Evolutionary conservation across 1,140 invertebrate species (phyloP).

Genomic region (Sarcophaga bullata): DNA sequence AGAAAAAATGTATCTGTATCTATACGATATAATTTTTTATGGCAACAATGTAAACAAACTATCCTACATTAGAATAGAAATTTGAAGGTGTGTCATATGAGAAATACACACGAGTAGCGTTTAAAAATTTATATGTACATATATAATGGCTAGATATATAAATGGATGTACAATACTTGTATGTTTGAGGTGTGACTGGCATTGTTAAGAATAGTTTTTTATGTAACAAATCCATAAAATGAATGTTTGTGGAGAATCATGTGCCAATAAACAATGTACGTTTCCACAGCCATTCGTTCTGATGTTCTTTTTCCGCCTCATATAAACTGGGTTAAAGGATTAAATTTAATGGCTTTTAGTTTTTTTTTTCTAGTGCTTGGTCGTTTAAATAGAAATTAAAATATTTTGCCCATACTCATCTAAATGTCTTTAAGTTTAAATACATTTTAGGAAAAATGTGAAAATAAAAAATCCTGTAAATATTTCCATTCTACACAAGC

Average conservation of each 20-base stretch:
- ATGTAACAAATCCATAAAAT: conserved; percentile 10
- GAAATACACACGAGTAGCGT: not conserved
- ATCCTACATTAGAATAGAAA: not conserved
- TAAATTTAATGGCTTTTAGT: not conserved
- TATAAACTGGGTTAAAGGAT: conserved; percentile 1
- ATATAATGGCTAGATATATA: no score
- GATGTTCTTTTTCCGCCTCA: no score
- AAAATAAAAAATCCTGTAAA: no score
- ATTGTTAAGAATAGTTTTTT: conserved; percentile 4
- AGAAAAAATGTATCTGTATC: no score
- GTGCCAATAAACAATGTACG: not conserved
- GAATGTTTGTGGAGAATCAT: not conserved
- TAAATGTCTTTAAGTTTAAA: no score
- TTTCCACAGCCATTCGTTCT: not conserved
- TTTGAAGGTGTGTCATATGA: conserved; percentile 8
- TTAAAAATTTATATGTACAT: no score
- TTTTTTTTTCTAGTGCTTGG: no score
- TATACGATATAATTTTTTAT: no score
- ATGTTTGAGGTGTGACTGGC: not conserved
- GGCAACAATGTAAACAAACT: not conserved
- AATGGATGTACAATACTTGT: no score
- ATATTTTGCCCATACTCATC: no score
- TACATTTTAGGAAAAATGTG: not conserved
- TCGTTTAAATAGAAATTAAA: no score
- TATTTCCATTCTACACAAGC: not conserved